Base-by-base conservation (phyloP, 2,888 invertebrate species). In the Morpho helenor region DNA sequence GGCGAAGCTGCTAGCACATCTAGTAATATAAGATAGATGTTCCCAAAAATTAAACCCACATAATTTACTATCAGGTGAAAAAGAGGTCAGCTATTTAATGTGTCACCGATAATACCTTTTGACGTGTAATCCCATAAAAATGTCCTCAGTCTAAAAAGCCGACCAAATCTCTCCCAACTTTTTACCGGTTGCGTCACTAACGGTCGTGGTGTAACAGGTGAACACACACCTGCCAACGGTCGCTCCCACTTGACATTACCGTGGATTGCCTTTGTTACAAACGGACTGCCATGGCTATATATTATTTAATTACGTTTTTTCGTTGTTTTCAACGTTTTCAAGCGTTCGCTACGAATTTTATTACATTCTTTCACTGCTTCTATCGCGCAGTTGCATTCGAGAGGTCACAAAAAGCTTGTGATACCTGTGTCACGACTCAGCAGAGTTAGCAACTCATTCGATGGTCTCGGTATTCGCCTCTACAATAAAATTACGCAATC, bases 141-240 rank as follows among this genome's bases (percentile, higher is more conserved):
- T 10, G 10, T 22, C 39, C 45, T 4, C 10, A 46, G 46, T 46
- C 7, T 22, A 45, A 45, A 52, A 40, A 16, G 45, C 52, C 48
- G 48, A 40, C 56, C 48, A 60, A 60, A 60, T 60, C 60, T 60
- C 48, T 57, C 60, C 57, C 49, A 23, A 49, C 56, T 42, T 57
- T 60, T 51, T 53, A 53, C 53, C 49, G 57, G 43, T 63, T 82
- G 79, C 79, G 74, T 78, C 73, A 69, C 52, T 84, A 87, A 87
- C 87, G 86, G 87, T 84, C 78, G 65, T 65, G 70, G 73, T 70
- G 75, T 75, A 84, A 88, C 89, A 89, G 89, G 89, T 89, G 89
- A 81, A 77, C 66, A 55, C 68, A 76, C 89, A 89, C 89, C 89
- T 89, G 88, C 79, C 84, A 87, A 71, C 70, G 62, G 71, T 86